A percentile compares a stretch with the other conserved stretches of the same genome.
phyloP scores from a whole-genome alignment of 2,797 vertebrate species.

The Chrysocyon brachyurus region DNA sequence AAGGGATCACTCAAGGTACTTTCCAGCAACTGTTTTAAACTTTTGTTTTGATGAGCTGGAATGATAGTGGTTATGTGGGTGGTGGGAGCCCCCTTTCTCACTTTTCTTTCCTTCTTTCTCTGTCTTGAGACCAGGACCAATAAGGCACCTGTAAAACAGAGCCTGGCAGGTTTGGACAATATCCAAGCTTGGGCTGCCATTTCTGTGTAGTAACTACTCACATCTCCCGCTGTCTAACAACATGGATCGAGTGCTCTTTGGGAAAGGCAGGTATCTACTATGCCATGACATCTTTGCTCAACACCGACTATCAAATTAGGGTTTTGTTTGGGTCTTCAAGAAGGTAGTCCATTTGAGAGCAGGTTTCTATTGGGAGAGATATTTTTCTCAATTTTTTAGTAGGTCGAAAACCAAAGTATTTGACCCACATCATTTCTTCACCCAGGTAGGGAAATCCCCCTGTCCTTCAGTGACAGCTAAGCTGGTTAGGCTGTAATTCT shows the following conservation, averaged over 20 bases:
- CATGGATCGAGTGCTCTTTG: neutral
- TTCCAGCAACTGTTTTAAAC: slow-evolving; percentile 69
- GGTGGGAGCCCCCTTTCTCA: slow-evolving; percentile 68
- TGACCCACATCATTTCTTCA: slow-evolving; percentile 18
- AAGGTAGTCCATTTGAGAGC: neutral
- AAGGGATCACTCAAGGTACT: slow-evolving; percentile 67
- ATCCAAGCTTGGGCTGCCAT: neutral
- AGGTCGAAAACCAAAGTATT: slow-evolving; percentile 10
- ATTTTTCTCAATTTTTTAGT: neutral
- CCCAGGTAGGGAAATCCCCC: neutral
- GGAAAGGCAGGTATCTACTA: accelerated
- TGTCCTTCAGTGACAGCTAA: neutral
- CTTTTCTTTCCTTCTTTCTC: slow-evolving; percentile 50
- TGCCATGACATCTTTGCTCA: neutral
- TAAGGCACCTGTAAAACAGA: neutral
- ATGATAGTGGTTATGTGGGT: slow-evolving; percentile 15
- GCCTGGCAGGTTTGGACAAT: neutral
- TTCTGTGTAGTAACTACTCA: neutral
- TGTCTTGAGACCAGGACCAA: neutral
- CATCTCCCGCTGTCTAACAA: neutral
- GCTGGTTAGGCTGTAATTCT: neutral
- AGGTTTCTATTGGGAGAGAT: neutral
- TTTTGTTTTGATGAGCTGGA: slow-evolving; percentile 67
- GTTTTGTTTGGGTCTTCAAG: neutral
- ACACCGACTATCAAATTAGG: neutral